phyloP scores from a whole-genome alignment of 2,113 vertebrate species.

The Paraplagusia blochii region DNA sequence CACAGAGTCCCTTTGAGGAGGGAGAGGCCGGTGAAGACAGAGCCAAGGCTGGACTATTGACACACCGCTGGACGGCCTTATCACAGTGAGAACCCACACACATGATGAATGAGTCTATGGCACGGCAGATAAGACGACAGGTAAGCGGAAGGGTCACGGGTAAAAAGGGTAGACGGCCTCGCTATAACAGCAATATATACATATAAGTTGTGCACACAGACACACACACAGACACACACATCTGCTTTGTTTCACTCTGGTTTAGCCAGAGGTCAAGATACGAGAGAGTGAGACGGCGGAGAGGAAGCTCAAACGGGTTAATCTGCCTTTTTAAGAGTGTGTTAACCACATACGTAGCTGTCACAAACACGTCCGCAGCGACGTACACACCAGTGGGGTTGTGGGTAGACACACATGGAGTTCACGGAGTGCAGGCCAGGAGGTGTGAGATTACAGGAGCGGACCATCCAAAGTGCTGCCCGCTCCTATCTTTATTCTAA shows the following conservation, averaged over 20 bases:
- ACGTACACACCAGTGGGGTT: constrained; percentile 31
- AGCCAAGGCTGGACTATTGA: constrained; percentile 63
- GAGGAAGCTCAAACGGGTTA: constrained; percentile 59
- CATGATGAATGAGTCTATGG: constrained; percentile 66
- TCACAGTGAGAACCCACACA: constrained; percentile 70
- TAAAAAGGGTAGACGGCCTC: constrained; percentile 39
- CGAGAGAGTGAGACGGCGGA: constrained; percentile 32
- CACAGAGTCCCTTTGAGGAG: constrained; percentile 61
- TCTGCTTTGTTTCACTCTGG: constrained; percentile 55
- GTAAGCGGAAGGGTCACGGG: constrained; percentile 63
- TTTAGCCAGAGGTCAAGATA: constrained; percentile 58
- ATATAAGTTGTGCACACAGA: constrained; percentile 28
- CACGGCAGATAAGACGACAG: constrained; percentile 63
- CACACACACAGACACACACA: constrained; percentile 14
- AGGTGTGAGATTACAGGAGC: constrained; percentile 73
- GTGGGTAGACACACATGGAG: constrained; percentile 37
- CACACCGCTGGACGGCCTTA: constrained; percentile 59
- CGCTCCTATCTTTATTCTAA: constrained; percentile 71
- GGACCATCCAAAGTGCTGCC: constrained; percentile 62
- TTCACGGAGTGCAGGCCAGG: constrained; percentile 59
- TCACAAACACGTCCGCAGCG: constrained; percentile 53
- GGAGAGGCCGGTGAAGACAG: constrained; percentile 62
- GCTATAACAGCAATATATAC: constrained; percentile 32
- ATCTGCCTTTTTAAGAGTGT: constrained; percentile 58
- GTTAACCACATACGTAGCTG: constrained; percentile 63